Conservation (phyloP, 2,797 vertebrate genomes). For the Microctenopoma stevenorrisi region DNA sequence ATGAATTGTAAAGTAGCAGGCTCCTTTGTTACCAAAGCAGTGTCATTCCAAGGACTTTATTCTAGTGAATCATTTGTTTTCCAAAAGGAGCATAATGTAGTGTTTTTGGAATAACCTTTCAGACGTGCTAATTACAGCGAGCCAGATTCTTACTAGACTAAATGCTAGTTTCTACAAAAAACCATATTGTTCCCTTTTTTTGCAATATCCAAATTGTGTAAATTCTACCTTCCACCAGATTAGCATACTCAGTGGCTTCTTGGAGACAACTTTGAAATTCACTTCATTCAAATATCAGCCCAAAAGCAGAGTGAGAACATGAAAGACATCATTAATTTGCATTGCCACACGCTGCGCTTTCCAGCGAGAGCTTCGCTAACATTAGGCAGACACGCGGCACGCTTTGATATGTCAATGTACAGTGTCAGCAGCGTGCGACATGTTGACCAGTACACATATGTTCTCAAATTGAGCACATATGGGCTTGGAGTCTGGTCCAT, state of each 20-base stretch:
- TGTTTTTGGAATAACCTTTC: constrained; percentile 42
- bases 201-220: not conserved
- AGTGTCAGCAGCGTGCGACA: not conserved
- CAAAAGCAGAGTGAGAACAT: constrained; percentile 10
- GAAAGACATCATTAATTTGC: constrained; percentile 15
- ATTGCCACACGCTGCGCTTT: not conserved
- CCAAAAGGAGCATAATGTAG: constrained; percentile 31
- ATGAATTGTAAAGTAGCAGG: constrained; percentile 45
- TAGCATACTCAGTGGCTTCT: constrained; percentile 11
- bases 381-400: not conserved
- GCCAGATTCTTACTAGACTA: constrained; percentile 10
- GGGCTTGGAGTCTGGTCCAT: not conserved
- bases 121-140: constrained; percentile 34
- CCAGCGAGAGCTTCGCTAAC: not conserved
- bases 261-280: constrained; percentile 20
- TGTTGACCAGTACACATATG: constrained; percentile 10
- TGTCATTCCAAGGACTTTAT: constrained; percentile 44
- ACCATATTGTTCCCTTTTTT: not conserved
- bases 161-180: constrained; percentile 27
- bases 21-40: constrained; percentile 6
- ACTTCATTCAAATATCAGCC: constrained; percentile 13
- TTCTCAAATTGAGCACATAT: constrained; percentile 1
- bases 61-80: constrained; percentile 45
- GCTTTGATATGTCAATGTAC: constrained; percentile 17
- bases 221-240: constrained; percentile 2